A percentile compares a stretch with the other conserved stretches of the same genome.
These are phyloP conservation scores for Peromyscus melanophrys DNA, from an alignment of 2,797 vertebrate species.

Conservation along the genomic window DNA sequence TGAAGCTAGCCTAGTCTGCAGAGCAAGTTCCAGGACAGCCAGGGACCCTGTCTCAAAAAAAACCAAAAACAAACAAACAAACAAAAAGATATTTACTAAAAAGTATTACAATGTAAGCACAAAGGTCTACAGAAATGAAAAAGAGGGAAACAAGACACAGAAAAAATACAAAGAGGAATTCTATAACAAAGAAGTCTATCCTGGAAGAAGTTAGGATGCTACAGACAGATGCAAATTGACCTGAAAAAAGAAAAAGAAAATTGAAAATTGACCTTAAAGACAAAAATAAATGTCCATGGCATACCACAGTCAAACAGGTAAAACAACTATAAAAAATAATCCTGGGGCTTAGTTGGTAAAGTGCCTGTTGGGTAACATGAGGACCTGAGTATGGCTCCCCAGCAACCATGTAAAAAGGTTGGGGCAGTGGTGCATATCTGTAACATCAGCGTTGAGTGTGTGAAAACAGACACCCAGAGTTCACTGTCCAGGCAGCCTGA, in stretches of 20 bases:
- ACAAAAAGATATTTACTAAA: not conserved
- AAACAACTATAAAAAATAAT: not conserved
- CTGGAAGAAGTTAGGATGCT: constrained; percentile 8
- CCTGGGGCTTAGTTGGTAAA: not conserved
- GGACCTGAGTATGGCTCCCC: not conserved
- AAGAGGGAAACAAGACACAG: not conserved
- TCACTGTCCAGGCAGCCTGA: not conserved
- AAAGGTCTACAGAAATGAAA: not conserved
- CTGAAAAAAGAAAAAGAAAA: not conserved
- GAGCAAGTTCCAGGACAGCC: no score
- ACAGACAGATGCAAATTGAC: not conserved
- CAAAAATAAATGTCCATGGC: not conserved
- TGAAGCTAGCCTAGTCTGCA: no score
- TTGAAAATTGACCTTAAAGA: not conserved
- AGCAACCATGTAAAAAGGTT: not conserved
- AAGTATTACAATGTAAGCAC: not conserved
- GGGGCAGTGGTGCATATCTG: not conserved
- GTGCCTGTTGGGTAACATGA: not conserved
- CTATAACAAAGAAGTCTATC: constrained; percentile 21
- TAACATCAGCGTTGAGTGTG: not conserved
- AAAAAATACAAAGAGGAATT: not conserved
- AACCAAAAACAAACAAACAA: not conserved
- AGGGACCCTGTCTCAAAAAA: no score
- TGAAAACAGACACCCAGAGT: not conserved
- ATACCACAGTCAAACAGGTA: not conserved